Evolutionary conservation across 2,888 invertebrate species (phyloP).

Genomic region (Plagodis pulveraria): DNA sequence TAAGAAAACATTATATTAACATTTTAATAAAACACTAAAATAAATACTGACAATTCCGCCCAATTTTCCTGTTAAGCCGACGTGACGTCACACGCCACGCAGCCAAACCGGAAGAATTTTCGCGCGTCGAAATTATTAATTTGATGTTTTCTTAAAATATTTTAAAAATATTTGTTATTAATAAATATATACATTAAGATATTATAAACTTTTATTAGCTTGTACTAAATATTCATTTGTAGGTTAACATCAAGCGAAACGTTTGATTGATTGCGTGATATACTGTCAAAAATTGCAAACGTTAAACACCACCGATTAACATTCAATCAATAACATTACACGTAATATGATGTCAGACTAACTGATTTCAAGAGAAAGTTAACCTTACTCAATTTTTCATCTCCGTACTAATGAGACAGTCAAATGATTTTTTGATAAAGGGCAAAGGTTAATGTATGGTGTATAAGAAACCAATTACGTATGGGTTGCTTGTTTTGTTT

Average conservation of each 20-base stretch:
- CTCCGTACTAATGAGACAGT: constrained; percentile 60
- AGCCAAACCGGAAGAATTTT: no score
- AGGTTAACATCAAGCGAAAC: constrained; percentile 9
- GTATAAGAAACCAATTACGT: constrained; percentile 24
- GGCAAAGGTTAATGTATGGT: constrained; percentile 35
- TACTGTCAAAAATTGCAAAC: constrained; percentile 12
- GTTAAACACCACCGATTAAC: constrained; percentile 43
- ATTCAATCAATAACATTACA: constrained; percentile 62
- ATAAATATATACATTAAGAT: no score
- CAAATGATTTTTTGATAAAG: constrained; percentile 50
- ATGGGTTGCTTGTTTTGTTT: constrained; percentile 17
- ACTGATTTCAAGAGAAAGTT: constrained; percentile 62
- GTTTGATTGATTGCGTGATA: constrained; percentile 14
- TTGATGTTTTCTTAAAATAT: no score
- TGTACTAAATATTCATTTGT: not conserved
- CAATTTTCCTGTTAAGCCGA: no score
- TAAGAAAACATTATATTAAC: no score
- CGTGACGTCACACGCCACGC: no score
- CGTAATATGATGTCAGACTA: constrained; percentile 39
- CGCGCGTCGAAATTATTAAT: no score
- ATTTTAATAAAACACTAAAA: no score
- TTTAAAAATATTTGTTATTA: no score
- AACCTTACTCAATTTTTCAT: constrained; percentile 56
- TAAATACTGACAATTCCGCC: no score
- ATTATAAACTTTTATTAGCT: no score